These are phyloP conservation scores for Cephus cinctus DNA, from an alignment of 1,140 invertebrate genomes.

Conservation along the genomic window DNA sequence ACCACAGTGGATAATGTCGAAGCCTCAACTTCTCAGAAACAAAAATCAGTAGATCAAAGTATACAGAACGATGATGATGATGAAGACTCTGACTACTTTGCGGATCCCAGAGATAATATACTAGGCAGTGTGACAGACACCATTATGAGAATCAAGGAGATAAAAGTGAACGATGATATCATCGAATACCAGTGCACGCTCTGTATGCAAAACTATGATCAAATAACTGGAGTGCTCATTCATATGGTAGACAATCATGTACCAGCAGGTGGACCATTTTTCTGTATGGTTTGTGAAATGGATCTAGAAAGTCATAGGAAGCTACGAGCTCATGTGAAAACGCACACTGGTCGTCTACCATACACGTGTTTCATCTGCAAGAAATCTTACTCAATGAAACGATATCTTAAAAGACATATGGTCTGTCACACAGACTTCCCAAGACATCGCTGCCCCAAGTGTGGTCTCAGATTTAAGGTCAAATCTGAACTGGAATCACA, in stretches of 20 bases:
- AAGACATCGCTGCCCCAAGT: constrained; percentile 54
- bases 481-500: constrained; percentile 46
- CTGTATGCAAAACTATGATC: constrained; percentile 42
- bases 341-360: constrained; percentile 61
- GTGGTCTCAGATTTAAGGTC: constrained; percentile 40
- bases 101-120: constrained; percentile 30
- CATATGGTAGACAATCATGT: constrained; percentile 50
- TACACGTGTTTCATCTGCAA: constrained; percentile 62
- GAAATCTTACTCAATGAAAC: constrained; percentile 57
- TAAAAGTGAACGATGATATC: constrained; percentile 28
- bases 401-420: constrained; percentile 61
- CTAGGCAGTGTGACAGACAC: constrained; percentile 47
- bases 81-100: constrained; percentile 26
- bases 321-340: constrained; percentile 44
- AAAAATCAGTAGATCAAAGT: constrained; percentile 14
- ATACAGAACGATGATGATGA: constrained; percentile 2
- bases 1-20: constrained; percentile 17
- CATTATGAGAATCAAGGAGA: constrained; percentile 48
- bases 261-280: constrained; percentile 45
- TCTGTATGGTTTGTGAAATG: constrained; percentile 51
- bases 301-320: constrained; percentile 42
- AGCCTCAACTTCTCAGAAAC: constrained; percentile 18
- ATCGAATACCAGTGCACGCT: constrained; percentile 49
- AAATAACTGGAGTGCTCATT: constrained; percentile 32
- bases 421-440: constrained; percentile 59